Percentiles rank a stretch among this genome's conserved stretches.
phyloP scores from a whole-genome alignment of 2,113 vertebrate genomes.

The Zosterops borbonicus region DNA sequence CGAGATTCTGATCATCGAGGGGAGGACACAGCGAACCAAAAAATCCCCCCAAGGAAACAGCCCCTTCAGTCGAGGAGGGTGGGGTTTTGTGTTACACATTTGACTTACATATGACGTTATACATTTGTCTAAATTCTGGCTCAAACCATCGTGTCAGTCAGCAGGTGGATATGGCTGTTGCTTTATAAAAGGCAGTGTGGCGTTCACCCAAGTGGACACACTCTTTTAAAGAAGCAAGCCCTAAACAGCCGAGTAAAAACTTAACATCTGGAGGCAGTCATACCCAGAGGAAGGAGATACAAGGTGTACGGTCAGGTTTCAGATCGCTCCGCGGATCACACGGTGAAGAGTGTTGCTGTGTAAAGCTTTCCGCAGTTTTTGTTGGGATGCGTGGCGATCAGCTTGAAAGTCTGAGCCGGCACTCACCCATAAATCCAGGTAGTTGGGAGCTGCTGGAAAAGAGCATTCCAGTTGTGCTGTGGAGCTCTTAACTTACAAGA shows the following conservation, averaged over 20 bases:
- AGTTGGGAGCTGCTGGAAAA: neutral
- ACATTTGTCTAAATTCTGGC: neutral
- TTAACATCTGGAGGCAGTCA: neutral
- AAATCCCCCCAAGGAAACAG: too few species aligned
- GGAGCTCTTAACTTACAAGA: neutral
- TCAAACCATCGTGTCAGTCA: neutral
- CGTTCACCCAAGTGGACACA: neutral
- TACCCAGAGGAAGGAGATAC: neutral
- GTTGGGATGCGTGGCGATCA: rapidly evolving
- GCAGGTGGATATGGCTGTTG: neutral
- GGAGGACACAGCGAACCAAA: neutral
- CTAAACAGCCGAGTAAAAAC: neutral
- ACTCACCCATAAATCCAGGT: neutral
- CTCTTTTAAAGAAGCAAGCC: neutral
- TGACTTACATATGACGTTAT: neutral
- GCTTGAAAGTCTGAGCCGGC: neutral
- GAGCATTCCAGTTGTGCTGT: neutral
- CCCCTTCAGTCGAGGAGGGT: neutral
- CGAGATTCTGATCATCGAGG: too few species aligned
- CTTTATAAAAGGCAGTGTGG: neutral
- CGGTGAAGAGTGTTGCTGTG: neutral
- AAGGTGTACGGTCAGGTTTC: neutral
- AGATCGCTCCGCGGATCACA: neutral
- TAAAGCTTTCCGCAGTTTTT: neutral
- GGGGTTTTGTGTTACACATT: neutral